Conservation (phyloP, 2,888 invertebrate genomes). For the Drosophila yooni region DNA sequence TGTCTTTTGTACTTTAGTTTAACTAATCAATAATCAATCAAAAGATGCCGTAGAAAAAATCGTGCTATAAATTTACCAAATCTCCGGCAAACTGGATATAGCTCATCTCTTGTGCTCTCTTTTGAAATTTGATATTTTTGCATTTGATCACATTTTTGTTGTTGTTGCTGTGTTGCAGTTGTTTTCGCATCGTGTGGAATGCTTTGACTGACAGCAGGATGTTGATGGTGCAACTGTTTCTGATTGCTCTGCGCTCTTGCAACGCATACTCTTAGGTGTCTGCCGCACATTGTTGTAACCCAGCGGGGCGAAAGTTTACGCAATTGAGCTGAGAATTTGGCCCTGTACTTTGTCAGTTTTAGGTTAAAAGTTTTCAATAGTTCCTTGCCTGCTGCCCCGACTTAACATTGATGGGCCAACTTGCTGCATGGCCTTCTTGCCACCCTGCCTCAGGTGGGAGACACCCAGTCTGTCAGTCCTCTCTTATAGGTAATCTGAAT, state of each 20-base stretch:
- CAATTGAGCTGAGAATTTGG: constrained; percentile 23
- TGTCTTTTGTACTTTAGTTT: neutral
- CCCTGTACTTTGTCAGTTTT: constrained; percentile 66
- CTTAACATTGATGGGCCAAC: constrained; percentile 66
- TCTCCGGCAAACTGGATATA: neutral
- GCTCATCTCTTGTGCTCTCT: neutral
- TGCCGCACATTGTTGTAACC: constrained; percentile 34
- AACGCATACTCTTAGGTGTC: constrained; percentile 47
- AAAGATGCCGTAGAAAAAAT: neutral
- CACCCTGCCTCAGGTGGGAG: constrained; percentile 1
- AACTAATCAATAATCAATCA: neutral
- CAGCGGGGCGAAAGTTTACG: constrained; percentile 50
- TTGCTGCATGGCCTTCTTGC: constrained; percentile 25
- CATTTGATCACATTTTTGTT: neutral
- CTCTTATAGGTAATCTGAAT: constrained; percentile 35
- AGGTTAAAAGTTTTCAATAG: constrained; percentile 71
- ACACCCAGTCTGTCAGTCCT: constrained; percentile 27
- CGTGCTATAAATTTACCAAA: neutral
- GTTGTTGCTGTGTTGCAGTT: neutral
- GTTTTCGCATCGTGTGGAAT: neutral
- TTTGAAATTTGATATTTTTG: constrained; percentile 30
- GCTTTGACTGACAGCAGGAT: constrained; percentile 26
- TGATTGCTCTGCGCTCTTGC: constrained; percentile 43
- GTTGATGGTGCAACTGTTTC: constrained; percentile 46
- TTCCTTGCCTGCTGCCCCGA: constrained; percentile 29